These are phyloP conservation scores for Serripes groenlandicus DNA, from an alignment of 2,888 invertebrate genomes.

Conservation along the genomic window DNA sequence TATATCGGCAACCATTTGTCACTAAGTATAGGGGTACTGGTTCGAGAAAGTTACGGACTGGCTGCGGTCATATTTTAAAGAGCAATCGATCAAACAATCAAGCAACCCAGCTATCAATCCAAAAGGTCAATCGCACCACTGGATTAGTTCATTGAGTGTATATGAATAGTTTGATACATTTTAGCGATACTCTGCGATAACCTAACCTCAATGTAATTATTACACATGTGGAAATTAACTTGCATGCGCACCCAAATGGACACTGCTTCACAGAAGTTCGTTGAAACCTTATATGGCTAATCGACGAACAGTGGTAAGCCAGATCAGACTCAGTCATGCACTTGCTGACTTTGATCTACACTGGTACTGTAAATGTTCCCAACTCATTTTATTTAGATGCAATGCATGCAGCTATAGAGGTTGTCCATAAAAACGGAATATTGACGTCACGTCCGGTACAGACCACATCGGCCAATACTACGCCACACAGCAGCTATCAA, in stretches of 20 bases:
- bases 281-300: background rate
- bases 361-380: no score
- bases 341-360: background rate
- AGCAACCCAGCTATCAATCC: no score
- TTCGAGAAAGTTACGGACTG: no score
- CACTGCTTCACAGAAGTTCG: background rate
- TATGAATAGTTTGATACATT: background rate
- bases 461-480: constrained; percentile 53
- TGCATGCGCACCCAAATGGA: no score
- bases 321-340: background rate
- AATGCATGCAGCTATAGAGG: constrained; percentile 68
- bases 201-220: background rate
- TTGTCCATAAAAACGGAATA: constrained; percentile 60
- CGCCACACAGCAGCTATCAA: constrained; percentile 34
- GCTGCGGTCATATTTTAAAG: no score
- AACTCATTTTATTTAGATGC: constrained; percentile 69
- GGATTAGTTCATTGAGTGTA: background rate
- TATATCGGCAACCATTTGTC: no score
- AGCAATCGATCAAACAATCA: no score
- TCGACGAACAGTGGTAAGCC: no score
- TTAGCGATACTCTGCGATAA: background rate
- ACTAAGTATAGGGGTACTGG: no score
- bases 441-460: constrained; percentile 68
- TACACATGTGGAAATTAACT: background rate
- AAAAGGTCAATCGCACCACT: no score